These are phyloP conservation scores for Matsumurasca onukii DNA, from an alignment of 1,140 invertebrate genomes.

Conservation along the genomic window DNA sequence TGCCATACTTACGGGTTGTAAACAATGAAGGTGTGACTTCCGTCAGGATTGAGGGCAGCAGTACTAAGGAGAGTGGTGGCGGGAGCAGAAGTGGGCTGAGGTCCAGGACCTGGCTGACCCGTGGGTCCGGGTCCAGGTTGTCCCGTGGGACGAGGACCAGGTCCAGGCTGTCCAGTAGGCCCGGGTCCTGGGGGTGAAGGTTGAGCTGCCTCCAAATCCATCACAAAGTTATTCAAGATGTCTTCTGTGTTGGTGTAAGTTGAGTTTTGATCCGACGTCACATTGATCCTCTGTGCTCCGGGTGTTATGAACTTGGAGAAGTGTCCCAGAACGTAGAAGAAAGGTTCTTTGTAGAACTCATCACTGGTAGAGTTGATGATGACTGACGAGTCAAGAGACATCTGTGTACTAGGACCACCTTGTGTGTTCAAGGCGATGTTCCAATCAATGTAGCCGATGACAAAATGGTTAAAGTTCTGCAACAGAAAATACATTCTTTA, in stretches of 20 bases:
- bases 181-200: no score
- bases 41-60: constrained; percentile 18
- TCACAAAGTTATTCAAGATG: no score
- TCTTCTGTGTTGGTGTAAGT: neutral
- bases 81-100: neutral
- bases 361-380: constrained; percentile 63
- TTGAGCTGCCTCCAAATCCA: no score
- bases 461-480: constrained; percentile 70
- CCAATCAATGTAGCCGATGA: constrained; percentile 86
- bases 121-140: neutral
- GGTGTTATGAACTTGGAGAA: constrained; percentile 81
- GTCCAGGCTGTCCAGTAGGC: neutral
- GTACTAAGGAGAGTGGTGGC: neutral
- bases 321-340: constrained; percentile 84
- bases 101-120: neutral
- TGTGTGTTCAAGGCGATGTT: constrained; percentile 75
- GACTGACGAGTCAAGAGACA: constrained; percentile 73
- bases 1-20: constrained; percentile 27
- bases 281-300: constrained; percentile 53
- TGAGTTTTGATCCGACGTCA: neutral
- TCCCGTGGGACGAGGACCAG: neutral
- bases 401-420: constrained; percentile 80
- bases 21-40: constrained; percentile 11
- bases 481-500: no score
- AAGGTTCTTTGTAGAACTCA: constrained; percentile 87